These are phyloP conservation scores for Sitta europaea DNA, from an alignment of 2,113 vertebrate genomes.

Conservation along the genomic window DNA sequence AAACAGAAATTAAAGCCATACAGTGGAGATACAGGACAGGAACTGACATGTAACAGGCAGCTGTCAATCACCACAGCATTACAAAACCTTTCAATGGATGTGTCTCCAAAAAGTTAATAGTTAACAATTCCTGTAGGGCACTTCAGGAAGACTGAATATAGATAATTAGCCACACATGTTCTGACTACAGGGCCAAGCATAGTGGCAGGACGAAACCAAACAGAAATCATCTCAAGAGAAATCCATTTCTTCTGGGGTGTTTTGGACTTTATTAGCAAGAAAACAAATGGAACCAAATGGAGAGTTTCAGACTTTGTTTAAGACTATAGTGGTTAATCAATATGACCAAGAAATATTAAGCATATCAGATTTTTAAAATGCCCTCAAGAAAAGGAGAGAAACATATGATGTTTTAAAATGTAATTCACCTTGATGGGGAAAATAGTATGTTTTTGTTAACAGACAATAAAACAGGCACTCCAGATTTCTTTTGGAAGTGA, in stretches of 20 bases:
- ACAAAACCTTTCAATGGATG: background rate
- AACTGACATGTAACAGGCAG: background rate
- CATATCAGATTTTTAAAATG: background rate
- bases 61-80: background rate
- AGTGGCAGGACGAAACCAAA: background rate
- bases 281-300: background rate
- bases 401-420: rapidly evolving
- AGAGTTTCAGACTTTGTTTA: background rate
- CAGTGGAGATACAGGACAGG: background rate
- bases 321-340: background rate
- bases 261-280: background rate
- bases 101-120: background rate
- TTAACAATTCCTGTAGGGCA: background rate
- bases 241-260: background rate
- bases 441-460: background rate
- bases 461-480: background rate
- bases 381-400: background rate
- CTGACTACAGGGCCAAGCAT: background rate
- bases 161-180: background rate
- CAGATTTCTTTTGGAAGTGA: background rate
- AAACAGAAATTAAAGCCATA: background rate
- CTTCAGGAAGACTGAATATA: background rate
- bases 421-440: background rate
- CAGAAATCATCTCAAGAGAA: background rate
- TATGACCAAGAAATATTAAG: background rate